A percentile compares a stretch with the other conserved stretches of the same genome.
Evolutionary conservation across 2,888 invertebrate species (phyloP).

Genomic region (Nebria salina): DNA sequence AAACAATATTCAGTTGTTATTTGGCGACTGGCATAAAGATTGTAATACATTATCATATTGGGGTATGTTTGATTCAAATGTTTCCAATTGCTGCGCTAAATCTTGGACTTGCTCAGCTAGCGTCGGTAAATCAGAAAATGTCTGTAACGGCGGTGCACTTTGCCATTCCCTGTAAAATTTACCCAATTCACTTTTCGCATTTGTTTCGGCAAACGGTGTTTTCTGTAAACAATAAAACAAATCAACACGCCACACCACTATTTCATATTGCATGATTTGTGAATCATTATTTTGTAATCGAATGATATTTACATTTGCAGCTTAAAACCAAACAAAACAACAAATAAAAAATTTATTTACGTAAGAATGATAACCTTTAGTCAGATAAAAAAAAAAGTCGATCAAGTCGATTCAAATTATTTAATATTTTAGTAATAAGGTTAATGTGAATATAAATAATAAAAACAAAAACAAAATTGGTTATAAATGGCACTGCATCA

Average conservation of each 20-base stretch:
- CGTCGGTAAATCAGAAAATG: slow-evolving; percentile 62
- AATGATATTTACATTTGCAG: neutral
- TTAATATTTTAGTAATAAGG: neutral
- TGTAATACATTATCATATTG: slow-evolving; percentile 82
- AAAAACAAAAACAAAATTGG: neutral
- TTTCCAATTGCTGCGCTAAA: slow-evolving; percentile 75
- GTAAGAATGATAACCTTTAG: slow-evolving; percentile 4
- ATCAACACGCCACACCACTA: neutral
- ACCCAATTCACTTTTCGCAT: slow-evolving; percentile 78
- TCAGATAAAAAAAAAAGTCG: neutral
- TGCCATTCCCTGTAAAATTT: slow-evolving; percentile 84
- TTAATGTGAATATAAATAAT: neutral
- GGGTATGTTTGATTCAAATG: slow-evolving; percentile 77
- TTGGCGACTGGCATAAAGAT: slow-evolving; percentile 73
- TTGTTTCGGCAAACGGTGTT: slow-evolving; percentile 81
- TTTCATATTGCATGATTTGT: neutral
- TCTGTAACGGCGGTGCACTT: slow-evolving; percentile 66
- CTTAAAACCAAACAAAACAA: neutral
- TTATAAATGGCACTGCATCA: neutral
- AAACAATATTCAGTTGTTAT: slow-evolving; percentile 64
- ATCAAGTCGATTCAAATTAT: neutral
- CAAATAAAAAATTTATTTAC: neutral
- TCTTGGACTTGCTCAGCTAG: slow-evolving; percentile 67
- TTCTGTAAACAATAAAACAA: slow-evolving; percentile 67
- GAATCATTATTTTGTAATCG: neutral